Evolutionary conservation across 2,797 vertebrate genomes (phyloP).

Genomic region (Halcyon badia): DNA sequence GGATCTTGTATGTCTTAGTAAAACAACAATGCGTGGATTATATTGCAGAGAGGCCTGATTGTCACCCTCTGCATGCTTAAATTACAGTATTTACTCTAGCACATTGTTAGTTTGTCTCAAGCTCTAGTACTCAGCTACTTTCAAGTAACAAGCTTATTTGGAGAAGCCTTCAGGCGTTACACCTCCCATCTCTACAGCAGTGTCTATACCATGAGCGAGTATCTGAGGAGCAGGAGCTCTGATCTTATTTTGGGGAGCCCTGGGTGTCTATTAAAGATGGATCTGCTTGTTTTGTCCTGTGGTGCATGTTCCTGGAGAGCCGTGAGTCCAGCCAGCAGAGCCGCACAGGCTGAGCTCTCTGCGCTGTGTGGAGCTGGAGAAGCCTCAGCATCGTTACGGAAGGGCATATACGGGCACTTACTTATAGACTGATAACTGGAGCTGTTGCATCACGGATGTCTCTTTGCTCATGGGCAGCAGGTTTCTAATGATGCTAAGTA

Average conservation of each 20-base stretch:
- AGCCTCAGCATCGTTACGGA: not conserved
- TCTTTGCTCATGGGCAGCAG: not conserved
- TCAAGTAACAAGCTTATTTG: not conserved
- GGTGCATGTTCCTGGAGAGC: not conserved
- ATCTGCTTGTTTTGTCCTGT: accelerated
- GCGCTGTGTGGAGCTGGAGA: not conserved
- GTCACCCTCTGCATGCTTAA: not conserved
- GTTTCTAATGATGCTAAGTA: not conserved
- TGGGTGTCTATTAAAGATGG: accelerated
- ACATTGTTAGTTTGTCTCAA: not conserved
- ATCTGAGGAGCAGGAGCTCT: not conserved
- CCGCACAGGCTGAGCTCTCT: not conserved
- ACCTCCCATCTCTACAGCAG: not conserved
- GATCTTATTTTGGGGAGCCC: not conserved
- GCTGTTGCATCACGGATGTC: not conserved
- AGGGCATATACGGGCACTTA: not conserved
- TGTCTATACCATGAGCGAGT: accelerated
- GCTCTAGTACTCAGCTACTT: not conserved
- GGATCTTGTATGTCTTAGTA: not conserved
- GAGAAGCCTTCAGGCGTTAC: not conserved
- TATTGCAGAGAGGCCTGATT: not conserved
- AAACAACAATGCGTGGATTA: not conserved
- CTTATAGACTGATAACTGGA: not conserved
- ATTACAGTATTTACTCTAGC: not conserved
- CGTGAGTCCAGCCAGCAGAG: not conserved